Evolutionary conservation across 2,113 vertebrate genomes (phyloP).

Genomic region (Sebastes fasciatus): DNA sequence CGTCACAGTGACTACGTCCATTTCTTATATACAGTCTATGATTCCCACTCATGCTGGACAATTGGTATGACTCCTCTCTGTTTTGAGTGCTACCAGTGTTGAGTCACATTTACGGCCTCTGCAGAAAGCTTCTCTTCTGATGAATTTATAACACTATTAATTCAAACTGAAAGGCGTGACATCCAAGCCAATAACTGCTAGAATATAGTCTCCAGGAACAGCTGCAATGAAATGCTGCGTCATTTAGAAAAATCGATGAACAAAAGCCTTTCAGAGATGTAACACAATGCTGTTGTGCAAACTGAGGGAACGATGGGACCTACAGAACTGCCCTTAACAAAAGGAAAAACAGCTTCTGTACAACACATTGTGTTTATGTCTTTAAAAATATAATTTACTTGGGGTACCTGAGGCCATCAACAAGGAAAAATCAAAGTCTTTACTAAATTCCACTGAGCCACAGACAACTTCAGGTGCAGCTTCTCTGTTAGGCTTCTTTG

Average conservation of each 20-base stretch:
- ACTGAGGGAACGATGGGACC: background rate
- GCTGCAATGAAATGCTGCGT: conserved; percentile 62
- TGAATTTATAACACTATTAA: conserved; percentile 61
- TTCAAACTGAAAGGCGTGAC: conserved; percentile 57
- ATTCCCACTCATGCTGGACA: background rate
- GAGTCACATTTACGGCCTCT: background rate
- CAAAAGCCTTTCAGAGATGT: conserved; percentile 53
- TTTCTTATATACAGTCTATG: no score
- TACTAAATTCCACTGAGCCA: background rate
- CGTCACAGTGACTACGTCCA: no score
- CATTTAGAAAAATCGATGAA: conserved; percentile 74
- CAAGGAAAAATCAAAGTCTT: conserved; percentile 4
- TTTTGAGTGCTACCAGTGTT: background rate
- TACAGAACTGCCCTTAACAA: conserved; percentile 4
- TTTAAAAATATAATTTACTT: conserved; percentile 4
- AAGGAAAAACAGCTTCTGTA: background rate
- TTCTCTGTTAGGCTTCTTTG: background rate
- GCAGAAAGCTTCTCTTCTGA: conserved; percentile 12
- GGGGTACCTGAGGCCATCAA: background rate
- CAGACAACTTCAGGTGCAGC: background rate
- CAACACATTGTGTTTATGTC: conserved; percentile 1
- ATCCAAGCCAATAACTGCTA: conserved; percentile 54
- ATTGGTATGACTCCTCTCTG: background rate
- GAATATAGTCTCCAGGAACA: conserved; percentile 54
- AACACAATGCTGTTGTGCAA: conserved; percentile 35